Percentiles rank a stretch among this genome's conserved stretches.
These are phyloP conservation scores for Rutpela maculata DNA, from an alignment of 2,888 invertebrate species.

Conservation along the genomic window DNA sequence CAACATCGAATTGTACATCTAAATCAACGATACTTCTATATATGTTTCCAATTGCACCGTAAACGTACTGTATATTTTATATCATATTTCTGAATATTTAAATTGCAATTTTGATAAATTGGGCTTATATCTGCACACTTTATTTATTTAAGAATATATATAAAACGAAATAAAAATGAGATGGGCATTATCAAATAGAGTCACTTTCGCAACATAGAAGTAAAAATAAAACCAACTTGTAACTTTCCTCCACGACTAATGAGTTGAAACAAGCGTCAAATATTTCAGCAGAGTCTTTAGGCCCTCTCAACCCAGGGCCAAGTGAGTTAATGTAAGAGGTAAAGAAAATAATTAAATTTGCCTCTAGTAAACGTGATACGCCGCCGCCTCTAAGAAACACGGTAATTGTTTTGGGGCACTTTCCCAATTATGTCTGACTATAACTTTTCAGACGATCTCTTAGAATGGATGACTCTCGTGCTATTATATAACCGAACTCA, in stretches of 20 bases:
- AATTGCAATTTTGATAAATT: no score
- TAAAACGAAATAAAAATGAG: no score
- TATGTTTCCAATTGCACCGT: no score
- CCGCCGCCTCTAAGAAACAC: not conserved
- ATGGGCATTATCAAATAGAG: no score
- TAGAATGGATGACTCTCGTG: no score
- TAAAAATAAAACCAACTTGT: not conserved
- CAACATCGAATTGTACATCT: no score
- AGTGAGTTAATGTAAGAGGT: conserved; percentile 7
- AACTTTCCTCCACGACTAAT: not conserved
- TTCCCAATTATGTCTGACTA: conserved; percentile 3
- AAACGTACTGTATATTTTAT: no score
- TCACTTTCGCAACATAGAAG: not conserved
- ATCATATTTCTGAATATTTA: no score
- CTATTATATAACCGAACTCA: no score
- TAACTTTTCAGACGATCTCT: not conserved
- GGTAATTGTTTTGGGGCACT: conserved; percentile 16
- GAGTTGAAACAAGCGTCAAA: not conserved
- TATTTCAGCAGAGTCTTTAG: not conserved
- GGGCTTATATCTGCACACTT: no score
- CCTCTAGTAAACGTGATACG: not conserved
- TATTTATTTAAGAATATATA: no score
- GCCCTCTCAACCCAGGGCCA: not conserved
- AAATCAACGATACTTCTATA: no score
- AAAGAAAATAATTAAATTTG: conserved; percentile 15